Evolutionary conservation across 2,888 invertebrate species (phyloP).

Genomic region (Cantharis rustica): DNA sequence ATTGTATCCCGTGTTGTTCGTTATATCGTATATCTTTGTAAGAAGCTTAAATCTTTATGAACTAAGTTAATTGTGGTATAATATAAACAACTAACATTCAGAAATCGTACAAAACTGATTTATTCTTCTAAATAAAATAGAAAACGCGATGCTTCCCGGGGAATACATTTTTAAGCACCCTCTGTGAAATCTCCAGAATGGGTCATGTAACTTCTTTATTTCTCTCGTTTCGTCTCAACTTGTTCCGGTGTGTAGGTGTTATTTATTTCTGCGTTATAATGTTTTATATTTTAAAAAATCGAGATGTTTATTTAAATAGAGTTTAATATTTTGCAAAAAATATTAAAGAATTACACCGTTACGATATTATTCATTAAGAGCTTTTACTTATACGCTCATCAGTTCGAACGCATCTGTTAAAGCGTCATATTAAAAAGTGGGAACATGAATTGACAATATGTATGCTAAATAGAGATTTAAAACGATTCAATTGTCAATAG

Average conservation of each 20-base stretch:
- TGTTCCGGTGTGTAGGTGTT: too few species aligned
- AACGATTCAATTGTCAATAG: slow-evolving; percentile 51
- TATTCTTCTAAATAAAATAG: not conserved
- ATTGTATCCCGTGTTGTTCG: too few species aligned
- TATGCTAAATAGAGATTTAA: slow-evolving; percentile 54
- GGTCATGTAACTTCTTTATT: not conserved
- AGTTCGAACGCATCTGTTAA: slow-evolving; percentile 25
- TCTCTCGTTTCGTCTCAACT: not conserved
- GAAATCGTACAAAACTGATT: not conserved
- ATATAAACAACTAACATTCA: too few species aligned
- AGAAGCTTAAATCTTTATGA: too few species aligned
- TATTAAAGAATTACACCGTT: not conserved
- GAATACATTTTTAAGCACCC: not conserved
- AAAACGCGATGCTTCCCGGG: not conserved
- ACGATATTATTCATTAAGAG: not conserved
- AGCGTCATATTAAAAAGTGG: slow-evolving; percentile 49
- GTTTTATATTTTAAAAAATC: not conserved
- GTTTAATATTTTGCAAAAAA: not conserved
- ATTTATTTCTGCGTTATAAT: not conserved
- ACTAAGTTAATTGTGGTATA: too few species aligned
- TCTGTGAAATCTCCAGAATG: not conserved
- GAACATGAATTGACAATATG: slow-evolving; percentile 54
- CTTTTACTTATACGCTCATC: slow-evolving; percentile 12
- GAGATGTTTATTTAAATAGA: not conserved
- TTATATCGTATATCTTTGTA: too few species aligned